Evolutionary conservation across 2,797 vertebrate species (phyloP).

Genomic region (Parauchenoglanis punctatus): DNA sequence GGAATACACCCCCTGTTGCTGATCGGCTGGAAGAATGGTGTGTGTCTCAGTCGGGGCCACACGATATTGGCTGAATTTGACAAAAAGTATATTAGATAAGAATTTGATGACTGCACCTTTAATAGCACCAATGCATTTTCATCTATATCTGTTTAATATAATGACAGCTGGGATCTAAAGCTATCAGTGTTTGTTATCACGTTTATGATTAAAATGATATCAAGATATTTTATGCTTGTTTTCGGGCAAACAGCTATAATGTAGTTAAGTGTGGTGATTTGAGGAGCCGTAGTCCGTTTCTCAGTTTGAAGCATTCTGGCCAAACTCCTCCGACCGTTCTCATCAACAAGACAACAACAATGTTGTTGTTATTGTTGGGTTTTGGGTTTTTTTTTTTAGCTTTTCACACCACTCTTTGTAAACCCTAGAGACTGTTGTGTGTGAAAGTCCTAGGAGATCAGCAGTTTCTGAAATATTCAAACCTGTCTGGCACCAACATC

Average conservation of each 20-base stretch:
- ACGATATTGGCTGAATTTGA: too few species aligned
- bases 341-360: not conserved
- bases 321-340: not conserved
- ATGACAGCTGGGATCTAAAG: not conserved
- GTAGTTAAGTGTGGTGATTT: not conserved
- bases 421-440: not conserved
- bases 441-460: not conserved
- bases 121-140: too few species aligned
- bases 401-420: not conserved
- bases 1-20: too few species aligned
- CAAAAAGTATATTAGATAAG: too few species aligned
- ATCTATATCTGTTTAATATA: not conserved
- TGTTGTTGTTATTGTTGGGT: too few species aligned
- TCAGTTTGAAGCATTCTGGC: not conserved
- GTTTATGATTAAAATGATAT: not conserved
- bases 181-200: not conserved
- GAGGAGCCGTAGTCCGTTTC: too few species aligned
- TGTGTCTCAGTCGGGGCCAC: too few species aligned
- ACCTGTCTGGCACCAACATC: not conserved
- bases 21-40: too few species aligned
- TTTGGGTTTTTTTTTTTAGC: not conserved
- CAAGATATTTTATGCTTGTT: not conserved
- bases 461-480: not conserved
- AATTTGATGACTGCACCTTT: too few species aligned
- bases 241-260: not conserved